Evolutionary conservation across 1,140 invertebrate genomes (phyloP), one percentile per base, ranked within the genome.

Genomic region (Drosophila santomea): DNA sequence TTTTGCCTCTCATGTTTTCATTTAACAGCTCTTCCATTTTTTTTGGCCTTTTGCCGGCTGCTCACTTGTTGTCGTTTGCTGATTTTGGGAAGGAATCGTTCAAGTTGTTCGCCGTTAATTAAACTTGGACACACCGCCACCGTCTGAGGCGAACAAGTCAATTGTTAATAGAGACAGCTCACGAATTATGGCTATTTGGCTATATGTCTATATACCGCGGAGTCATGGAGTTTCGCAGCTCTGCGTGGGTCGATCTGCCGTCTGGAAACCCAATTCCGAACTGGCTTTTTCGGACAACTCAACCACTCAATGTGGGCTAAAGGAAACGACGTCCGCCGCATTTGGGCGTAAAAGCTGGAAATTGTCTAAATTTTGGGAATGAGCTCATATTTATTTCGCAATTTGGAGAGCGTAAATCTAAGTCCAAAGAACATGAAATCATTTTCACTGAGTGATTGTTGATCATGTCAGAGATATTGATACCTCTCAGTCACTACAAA

Each of bases 341-440:
- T 89, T 89, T 88, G 83, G 83, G 83, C 79, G 83, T 88, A 80
- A 89, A 88, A 88, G 76, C 47, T 67, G 41, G 38, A 71, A 76
- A 68, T 68, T 76, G 73, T 78, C 74, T 69, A 74, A 78, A 74
- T 62, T 79, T 63, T 67, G 81, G 67, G 72, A 85, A 82, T 82
- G 84, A 88, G 80, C 79, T 83, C 83, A 88, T 79, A 66, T 79
- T 57, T 63, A 58, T 63, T 62, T 74, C 38, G 51, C 57, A 58
- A 61, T 60, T 79, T 63, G 59, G 69, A 66, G 80, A 75, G 71
- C 80, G 74, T 74, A 28, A 82, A 82, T 57, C 47, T 51, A 44
- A 67, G 58, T 48, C 51, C 50, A 61, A 48, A 62, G 28, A 62
- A 55, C 57, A 47, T 39, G 62, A 63, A 76, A 62, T 77, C 60